Evolutionary conservation across 2,113 vertebrate genomes (phyloP), one percentile per base, ranked within the genome.

Genomic region (Phycodurus eques): DNA sequence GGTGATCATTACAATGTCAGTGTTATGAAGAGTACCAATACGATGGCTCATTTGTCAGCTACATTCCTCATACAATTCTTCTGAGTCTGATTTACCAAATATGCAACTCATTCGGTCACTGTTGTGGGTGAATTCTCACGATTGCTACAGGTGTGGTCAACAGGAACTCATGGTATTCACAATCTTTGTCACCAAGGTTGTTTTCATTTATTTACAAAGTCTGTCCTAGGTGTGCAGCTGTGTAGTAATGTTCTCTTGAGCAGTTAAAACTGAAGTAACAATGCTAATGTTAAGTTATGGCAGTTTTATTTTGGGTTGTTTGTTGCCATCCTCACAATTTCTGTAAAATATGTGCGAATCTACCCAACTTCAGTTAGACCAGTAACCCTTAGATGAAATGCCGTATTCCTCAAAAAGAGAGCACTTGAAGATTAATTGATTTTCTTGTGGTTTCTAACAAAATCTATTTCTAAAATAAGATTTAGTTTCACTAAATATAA

Each of bases 1-100:
- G 47, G 88, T 90, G 79, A 70, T 88, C 86, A 90, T 91, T 81
- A 80, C 73, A 80, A 75, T 87, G 78, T 87, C 71, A 83, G 75
- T 90, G 80, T 85, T 84, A 75, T 85, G 31, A 77, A 68, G 85
- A 82, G 67, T 54, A 27, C 14, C 53, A 66, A 76, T 64, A 9
- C 57, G 73, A 77, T 82, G 80, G 56, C 78, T 70, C 85, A 89
- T 90, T 90, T 76, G 77, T 88, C 88, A 85, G 72, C 83, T 65
- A 73, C 83, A 88, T 88, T 81, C 74, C 67, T 84, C 79, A 87
- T 86, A 13, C 56, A 76, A 53, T 83, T 85, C 64, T 88, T 82
- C 81, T 83, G 51, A 11, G 83, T 78, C 87, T 89, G 78, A 47
- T 82, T 83, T 85, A 54, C 76, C 75, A 75, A 80, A 84, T 86